Evolutionary conservation across 2,888 invertebrate species (phyloP).

Genomic region (Drosophila emarginata): DNA sequence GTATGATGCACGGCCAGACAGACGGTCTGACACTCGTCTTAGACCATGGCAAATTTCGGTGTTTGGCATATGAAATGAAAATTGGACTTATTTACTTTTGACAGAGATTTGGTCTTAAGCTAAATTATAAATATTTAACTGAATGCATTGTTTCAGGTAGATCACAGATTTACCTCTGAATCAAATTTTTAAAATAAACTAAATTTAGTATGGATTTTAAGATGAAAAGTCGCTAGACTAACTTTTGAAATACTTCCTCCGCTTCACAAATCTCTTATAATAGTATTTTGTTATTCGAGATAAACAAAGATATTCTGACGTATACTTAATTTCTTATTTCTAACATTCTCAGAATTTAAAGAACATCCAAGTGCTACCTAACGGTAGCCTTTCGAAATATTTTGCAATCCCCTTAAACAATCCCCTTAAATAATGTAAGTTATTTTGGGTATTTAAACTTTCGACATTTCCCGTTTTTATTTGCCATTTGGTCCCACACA

Average conservation of each 20-base stretch:
- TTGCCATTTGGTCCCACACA: constrained; percentile 42
- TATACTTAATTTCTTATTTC: too few species aligned
- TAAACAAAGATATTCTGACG: too few species aligned
- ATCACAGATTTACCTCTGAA: too few species aligned
- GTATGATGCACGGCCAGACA: constrained; percentile 21
- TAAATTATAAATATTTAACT: constrained; percentile 38
- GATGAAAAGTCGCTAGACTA: too few species aligned
- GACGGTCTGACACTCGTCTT: constrained; percentile 54
- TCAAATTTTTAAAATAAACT: too few species aligned
- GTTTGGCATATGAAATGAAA: constrained; percentile 59
- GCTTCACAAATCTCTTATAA: too few species aligned
- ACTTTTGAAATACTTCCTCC: too few species aligned
- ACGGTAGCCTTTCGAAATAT: neutral
- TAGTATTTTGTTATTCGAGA: too few species aligned
- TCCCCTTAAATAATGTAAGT: neutral
- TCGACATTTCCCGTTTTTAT: neutral
- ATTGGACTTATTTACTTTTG: constrained; percentile 56
- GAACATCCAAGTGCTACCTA: too few species aligned
- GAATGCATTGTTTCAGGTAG: neutral
- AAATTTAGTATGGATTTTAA: too few species aligned
- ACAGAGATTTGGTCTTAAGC: constrained; percentile 42
- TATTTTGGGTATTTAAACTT: neutral
- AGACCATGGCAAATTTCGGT: constrained; percentile 35
- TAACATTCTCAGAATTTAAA: too few species aligned
- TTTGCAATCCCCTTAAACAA: neutral